phyloP scores from a whole-genome alignment of 92 coral and sea anemone species.

The Palythoa caribaeorum region DNA sequence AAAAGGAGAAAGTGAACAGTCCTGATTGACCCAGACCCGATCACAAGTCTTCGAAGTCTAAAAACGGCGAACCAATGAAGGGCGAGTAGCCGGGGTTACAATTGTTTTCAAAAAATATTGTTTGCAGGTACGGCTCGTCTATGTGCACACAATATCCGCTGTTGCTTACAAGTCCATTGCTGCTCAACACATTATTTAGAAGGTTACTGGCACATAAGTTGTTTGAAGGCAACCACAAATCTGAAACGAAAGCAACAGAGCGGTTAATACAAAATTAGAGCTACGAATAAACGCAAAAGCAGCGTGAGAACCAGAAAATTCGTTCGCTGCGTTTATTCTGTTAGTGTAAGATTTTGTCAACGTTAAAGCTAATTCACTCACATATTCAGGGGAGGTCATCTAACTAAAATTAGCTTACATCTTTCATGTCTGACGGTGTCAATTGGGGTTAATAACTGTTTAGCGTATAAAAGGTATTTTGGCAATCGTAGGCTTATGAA shows the following conservation, averaged over 20 bases:
- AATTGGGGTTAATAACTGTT: too few species aligned
- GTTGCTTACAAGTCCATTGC: conserved; percentile 45
- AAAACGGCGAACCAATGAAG: conserved; percentile 44
- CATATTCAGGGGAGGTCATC: too few species aligned
- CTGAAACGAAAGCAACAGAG: conserved; percentile 20
- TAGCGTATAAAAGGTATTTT: too few species aligned
- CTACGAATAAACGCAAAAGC: neutral
- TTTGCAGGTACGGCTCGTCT: conserved; percentile 83
- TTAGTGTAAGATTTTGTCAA: neutral
- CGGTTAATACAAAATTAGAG: neutral
- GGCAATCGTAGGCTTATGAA: too few species aligned
- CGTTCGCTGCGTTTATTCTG: neutral
- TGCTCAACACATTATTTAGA: conserved; percentile 24
- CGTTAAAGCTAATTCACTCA: too few species aligned
- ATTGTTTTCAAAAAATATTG: conserved; percentile 73
- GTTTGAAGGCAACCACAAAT: conserved; percentile 37
- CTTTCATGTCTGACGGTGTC: too few species aligned
- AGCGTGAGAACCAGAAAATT: neutral
- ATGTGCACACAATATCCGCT: conserved; percentile 81
- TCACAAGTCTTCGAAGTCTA: conserved; percentile 45
- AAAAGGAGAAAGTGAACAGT: neutral
- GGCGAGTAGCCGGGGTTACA: conserved; percentile 43
- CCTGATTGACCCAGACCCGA: neutral
- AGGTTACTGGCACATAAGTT: conserved; percentile 30
- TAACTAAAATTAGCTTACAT: too few species aligned